Percentiles rank a stretch among this genome's conserved stretches.
phyloP scores from a whole-genome alignment of 2,797 vertebrate genomes.

The Apogon hyalosoma region DNA sequence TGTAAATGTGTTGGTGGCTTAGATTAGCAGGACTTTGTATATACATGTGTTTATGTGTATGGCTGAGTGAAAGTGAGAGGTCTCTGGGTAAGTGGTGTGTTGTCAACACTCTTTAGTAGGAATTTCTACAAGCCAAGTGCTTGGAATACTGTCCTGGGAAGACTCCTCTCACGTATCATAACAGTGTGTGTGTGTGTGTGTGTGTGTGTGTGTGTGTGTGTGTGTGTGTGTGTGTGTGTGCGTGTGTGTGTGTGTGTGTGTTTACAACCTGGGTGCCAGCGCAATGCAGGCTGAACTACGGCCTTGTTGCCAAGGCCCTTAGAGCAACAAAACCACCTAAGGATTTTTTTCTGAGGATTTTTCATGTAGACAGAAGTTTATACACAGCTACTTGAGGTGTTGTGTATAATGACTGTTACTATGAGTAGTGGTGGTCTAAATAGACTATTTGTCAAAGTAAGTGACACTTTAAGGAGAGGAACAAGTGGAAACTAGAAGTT shows the following conservation, averaged over 20 bases:
- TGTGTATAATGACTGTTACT: slow-evolving; percentile 53
- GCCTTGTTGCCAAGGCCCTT: slow-evolving; percentile 41
- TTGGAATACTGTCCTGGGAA: slow-evolving; percentile 66
- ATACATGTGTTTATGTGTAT: slow-evolving; percentile 22
- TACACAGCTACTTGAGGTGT: slow-evolving; percentile 44
- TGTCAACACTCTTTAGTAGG: slow-evolving; percentile 71
- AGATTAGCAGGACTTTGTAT: slow-evolving; percentile 34
- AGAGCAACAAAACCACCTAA: slow-evolving; percentile 41
- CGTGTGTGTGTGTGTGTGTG: slow-evolving; percentile 58
- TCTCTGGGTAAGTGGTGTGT: slow-evolving; percentile 61
- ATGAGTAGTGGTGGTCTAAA: slow-evolving; percentile 51
- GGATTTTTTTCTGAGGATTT: slow-evolving; percentile 30
- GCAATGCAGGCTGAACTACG: slow-evolving; percentile 39
- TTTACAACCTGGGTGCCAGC: slow-evolving; percentile 40
- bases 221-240: slow-evolving; percentile 53
- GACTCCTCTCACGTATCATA: slow-evolving; percentile 72
- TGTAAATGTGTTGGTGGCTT: slow-evolving; percentile 17
- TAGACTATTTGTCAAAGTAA: slow-evolving; percentile 49
- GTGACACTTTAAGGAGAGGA: slow-evolving; percentile 47
- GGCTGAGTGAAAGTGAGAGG: slow-evolving; percentile 47
- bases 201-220: slow-evolving; percentile 62
- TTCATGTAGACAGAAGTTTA: slow-evolving; percentile 27
- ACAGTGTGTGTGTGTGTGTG: slow-evolving; percentile 58
- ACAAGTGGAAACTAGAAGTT: slow-evolving; percentile 29
- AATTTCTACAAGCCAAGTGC: slow-evolving; percentile 66